phyloP scores from a whole-genome alignment of 2,888 invertebrate genomes.

The Zaprionus lineosus region DNA sequence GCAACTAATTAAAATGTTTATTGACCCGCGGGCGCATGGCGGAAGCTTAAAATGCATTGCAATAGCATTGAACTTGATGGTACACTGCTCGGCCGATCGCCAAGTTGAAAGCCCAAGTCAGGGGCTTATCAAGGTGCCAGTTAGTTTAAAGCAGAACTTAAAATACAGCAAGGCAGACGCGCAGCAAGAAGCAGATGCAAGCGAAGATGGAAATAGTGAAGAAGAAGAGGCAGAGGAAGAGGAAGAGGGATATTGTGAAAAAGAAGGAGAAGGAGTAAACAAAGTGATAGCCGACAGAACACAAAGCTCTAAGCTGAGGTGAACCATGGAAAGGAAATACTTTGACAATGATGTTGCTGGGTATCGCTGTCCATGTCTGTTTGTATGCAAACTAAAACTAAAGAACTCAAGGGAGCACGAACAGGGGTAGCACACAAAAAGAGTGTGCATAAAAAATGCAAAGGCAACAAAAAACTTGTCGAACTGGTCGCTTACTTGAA shows the following conservation, averaged over 20 bases:
- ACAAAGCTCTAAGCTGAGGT: too few species aligned
- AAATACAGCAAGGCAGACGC: conserved; percentile 53
- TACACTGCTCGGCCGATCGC: conserved; percentile 24
- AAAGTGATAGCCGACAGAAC: conserved; percentile 21
- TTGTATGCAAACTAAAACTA: conserved; percentile 58
- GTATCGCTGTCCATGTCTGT: conserved; percentile 32
- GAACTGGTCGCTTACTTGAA: conserved; percentile 73
- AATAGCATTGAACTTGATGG: conserved; percentile 69
- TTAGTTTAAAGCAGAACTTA: conserved; percentile 57
- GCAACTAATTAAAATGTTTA: conserved; percentile 54
- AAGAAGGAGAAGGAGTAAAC: conserved; percentile 49
- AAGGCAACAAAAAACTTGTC: conserved; percentile 76
- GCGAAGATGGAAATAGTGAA: not conserved
- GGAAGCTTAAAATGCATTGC: conserved; percentile 63
- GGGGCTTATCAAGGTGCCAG: conserved; percentile 68
- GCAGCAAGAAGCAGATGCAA: too few species aligned
- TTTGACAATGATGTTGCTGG: conserved; percentile 13
- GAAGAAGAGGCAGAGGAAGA: conserved; percentile 7
- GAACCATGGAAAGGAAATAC: conserved; percentile 53
- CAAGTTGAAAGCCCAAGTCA: conserved; percentile 19
- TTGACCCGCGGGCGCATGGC: conserved; percentile 50
- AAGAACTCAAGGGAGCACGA: conserved; percentile 41
- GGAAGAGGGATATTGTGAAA: too few species aligned
- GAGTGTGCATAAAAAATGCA: conserved; percentile 71
- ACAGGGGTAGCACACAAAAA: conserved; percentile 36